These are phyloP conservation scores for Colius striatus DNA, from an alignment of 2,113 vertebrate species.

Conservation along the genomic window DNA sequence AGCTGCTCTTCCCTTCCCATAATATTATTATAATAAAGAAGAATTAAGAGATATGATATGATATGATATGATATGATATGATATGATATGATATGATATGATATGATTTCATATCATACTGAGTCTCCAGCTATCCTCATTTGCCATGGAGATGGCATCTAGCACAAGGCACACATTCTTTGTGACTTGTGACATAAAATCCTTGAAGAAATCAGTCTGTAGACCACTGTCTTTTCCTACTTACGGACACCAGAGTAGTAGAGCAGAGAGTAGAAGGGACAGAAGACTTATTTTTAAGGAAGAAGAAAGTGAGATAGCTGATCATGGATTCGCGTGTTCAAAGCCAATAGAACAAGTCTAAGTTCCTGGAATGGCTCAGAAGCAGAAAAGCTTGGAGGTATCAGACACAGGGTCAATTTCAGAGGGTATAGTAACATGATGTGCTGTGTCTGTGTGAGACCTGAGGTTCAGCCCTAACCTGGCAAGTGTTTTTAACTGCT, in stretches of 20 bases:
- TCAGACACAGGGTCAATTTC: neutral
- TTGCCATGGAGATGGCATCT: neutral
- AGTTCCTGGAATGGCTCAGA: neutral
- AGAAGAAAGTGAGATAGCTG: accelerated
- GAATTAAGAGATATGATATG: no score
- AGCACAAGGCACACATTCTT: neutral
- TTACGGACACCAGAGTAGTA: accelerated
- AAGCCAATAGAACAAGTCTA: neutral
- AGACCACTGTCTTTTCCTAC: neutral
- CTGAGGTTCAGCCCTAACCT: neutral
- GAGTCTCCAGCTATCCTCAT: neutral
- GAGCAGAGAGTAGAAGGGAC: neutral
- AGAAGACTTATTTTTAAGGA: neutral
- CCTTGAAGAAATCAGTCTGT: neutral
- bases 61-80: no score
- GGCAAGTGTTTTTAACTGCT: accelerated
- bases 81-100: neutral
- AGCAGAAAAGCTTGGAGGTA: neutral
- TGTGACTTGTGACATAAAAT: neutral
- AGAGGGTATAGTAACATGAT: accelerated
- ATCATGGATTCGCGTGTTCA: neutral
- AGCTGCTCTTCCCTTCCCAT: neutral
- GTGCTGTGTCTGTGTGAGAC: neutral
- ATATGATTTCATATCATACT: no score
- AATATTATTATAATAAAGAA: no score